Evolutionary conservation across 2,113 vertebrate genomes (phyloP).

Genomic region (Antechinus stuartii): DNA sequence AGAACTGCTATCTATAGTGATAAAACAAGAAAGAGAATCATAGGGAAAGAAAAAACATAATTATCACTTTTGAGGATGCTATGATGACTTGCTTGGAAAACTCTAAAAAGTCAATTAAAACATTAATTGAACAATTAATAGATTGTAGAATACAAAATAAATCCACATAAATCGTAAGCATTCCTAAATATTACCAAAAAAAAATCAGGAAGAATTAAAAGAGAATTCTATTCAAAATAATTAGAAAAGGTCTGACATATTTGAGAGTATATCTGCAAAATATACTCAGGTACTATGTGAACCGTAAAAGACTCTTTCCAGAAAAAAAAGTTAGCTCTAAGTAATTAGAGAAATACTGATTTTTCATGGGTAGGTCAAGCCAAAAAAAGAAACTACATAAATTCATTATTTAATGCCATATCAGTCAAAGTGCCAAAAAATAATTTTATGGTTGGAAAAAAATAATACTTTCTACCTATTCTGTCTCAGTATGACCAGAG

Average conservation of each 20-base stretch:
- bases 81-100: background rate
- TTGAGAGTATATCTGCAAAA: background rate
- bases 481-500: background rate
- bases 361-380: background rate
- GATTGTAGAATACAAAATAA: background rate
- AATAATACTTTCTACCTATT: background rate
- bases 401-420: background rate
- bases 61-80: background rate
- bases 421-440: background rate
- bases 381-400: background rate
- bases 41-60: background rate
- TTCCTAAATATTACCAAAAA: background rate
- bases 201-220: background rate
- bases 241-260: background rate
- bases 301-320: background rate
- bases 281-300: background rate
- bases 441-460: background rate
- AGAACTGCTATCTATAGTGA: background rate
- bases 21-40: background rate
- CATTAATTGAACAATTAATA: background rate
- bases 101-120: background rate
- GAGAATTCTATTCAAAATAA: background rate
- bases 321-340: background rate
- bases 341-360: background rate
- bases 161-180: background rate